Evolutionary conservation across 2,113 vertebrate genomes (phyloP).

Genomic region (Xiphophorus hellerii): DNA sequence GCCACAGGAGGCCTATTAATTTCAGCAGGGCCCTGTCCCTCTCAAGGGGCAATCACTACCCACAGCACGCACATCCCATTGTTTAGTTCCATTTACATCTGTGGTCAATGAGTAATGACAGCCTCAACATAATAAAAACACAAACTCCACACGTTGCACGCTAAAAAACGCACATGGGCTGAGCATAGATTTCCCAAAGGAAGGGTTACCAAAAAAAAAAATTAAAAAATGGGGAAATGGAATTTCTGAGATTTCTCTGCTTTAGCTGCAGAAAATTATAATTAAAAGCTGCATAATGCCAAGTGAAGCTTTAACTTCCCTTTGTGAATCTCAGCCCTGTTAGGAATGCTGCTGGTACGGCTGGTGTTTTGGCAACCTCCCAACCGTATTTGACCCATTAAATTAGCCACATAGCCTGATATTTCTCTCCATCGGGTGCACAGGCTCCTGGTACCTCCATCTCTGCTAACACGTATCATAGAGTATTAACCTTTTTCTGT

Average conservation of each 20-base stretch:
- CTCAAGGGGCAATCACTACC: slow-evolving; percentile 78
- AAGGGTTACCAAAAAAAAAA: slow-evolving; percentile 14
- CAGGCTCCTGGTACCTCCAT: slow-evolving; percentile 78
- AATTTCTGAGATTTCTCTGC: slow-evolving; percentile 16
- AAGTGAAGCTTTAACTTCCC: slow-evolving; percentile 46
- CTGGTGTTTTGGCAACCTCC: slow-evolving; percentile 76
- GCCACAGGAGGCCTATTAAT: slow-evolving; percentile 86
- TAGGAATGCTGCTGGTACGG: slow-evolving; percentile 67
- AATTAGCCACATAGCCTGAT: slow-evolving; percentile 81
- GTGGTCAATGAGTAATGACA: slow-evolving; percentile 80
- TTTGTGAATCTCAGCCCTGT: slow-evolving; percentile 56
- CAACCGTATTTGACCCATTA: slow-evolving; percentile 80
- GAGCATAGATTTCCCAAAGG: slow-evolving; percentile 49
- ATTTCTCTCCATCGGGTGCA: slow-evolving; percentile 77
- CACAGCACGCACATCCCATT: slow-evolving; percentile 73
- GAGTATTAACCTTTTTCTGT: slow-evolving; percentile 87
- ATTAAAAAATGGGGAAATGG: slow-evolving; percentile 28
- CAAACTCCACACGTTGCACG: slow-evolving; percentile 52
- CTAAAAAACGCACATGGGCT: slow-evolving; percentile 25
- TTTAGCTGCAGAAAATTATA: slow-evolving; percentile 45
- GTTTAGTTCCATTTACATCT: slow-evolving; percentile 81
- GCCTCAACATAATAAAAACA: slow-evolving; percentile 55
- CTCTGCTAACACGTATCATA: slow-evolving; percentile 84
- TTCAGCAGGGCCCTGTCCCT: slow-evolving; percentile 79
- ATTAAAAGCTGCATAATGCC: slow-evolving; percentile 53